Percentiles rank a stretch among this genome's conserved stretches.
phyloP scores from a whole-genome alignment of 2,888 invertebrate genomes.

The Peribatodes rhomboidaria region DNA sequence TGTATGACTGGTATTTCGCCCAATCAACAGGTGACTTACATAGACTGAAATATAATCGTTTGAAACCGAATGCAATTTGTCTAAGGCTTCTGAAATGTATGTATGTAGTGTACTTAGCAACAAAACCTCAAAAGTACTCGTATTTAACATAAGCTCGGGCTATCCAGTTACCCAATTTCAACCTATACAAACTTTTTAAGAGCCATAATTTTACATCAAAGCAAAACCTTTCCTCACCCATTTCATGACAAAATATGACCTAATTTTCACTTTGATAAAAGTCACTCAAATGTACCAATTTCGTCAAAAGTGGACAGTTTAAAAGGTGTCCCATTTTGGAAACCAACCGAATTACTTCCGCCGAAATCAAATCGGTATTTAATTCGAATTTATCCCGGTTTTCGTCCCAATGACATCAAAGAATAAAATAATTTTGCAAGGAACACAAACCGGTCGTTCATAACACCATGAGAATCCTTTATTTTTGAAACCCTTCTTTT shows the following conservation, averaged over 20 bases:
- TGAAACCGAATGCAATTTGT: too few relatives aligned
- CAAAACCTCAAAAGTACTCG: too few relatives aligned
- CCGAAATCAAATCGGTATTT: slow-evolving; percentile 15
- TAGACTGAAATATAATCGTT: too few relatives aligned
- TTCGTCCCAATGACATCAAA: slow-evolving; percentile 39
- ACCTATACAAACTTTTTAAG: background rate
- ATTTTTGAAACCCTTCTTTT: slow-evolving; percentile 34
- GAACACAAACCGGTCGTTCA: slow-evolving; percentile 29
- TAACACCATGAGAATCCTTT: slow-evolving; percentile 41
- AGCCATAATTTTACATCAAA: slow-evolving; percentile 1
- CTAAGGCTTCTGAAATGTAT: too few relatives aligned
- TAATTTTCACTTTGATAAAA: slow-evolving; percentile 44
- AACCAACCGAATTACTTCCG: slow-evolving; percentile 29
- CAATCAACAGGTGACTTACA: too few relatives aligned
- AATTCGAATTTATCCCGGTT: slow-evolving; percentile 27
- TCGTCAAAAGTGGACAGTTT: slow-evolving; percentile 9
- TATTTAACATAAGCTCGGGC: too few relatives aligned
- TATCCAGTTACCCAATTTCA: background rate
- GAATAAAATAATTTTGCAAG: slow-evolving; percentile 32
- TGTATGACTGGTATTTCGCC: too few relatives aligned
- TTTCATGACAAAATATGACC: slow-evolving; percentile 7
- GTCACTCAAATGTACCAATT: slow-evolving; percentile 28
- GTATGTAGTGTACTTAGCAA: too few relatives aligned
- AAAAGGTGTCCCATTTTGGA: slow-evolving; percentile 17
- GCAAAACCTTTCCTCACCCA: slow-evolving; percentile 2